phyloP scores from a whole-genome alignment of 2,113 vertebrate genomes.

The Eubucco bourcierii region DNA sequence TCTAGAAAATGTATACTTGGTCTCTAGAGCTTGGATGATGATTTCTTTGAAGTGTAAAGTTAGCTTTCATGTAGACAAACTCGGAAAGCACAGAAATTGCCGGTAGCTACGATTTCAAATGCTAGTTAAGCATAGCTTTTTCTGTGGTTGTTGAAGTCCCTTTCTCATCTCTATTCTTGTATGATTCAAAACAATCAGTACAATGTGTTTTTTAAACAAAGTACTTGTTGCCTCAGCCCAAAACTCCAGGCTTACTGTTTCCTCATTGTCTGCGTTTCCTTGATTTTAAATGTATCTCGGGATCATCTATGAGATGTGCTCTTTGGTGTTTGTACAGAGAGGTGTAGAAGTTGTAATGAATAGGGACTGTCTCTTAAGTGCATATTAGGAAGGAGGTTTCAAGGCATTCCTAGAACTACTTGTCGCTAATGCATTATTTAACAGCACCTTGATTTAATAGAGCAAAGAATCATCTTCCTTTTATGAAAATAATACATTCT shows the following conservation, averaged over 20 bases:
- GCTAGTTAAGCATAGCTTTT: neutral
- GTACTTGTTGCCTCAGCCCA: neutral
- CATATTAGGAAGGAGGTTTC: neutral
- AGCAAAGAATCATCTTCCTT: neutral
- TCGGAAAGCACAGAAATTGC: neutral
- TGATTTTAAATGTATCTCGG: neutral
- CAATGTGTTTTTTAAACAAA: neutral
- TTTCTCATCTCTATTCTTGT: neutral
- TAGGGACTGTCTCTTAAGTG: neutral
- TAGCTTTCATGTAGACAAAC: neutral
- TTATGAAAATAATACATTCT: neutral
- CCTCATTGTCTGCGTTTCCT: neutral
- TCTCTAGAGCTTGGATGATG: neutral
- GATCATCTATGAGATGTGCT: neutral
- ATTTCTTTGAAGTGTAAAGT: neutral
- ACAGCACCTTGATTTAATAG: conserved; percentile 7
- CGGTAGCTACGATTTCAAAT: neutral
- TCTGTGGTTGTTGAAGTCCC: neutral
- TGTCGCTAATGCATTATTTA: conserved; percentile 46
- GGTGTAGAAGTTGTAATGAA: neutral
- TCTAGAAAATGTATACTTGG: neutral
- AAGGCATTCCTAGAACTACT: conserved; percentile 46
- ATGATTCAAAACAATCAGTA: neutral
- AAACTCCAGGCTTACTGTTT: neutral
- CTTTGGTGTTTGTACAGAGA: neutral